Conservation (phyloP, 2,113 vertebrate species). For the Paraplagusia blochii region DNA sequence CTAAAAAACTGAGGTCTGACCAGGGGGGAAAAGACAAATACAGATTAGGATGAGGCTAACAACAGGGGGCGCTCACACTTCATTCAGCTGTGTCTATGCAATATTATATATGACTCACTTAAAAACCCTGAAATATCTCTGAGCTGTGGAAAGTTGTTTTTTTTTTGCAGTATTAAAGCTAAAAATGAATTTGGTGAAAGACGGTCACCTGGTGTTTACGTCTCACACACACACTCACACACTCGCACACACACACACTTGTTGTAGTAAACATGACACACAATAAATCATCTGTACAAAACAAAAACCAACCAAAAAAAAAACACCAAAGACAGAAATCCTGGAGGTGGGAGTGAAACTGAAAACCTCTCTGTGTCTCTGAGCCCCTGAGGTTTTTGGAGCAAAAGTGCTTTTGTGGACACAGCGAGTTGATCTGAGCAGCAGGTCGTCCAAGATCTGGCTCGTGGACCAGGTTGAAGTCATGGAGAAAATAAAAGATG, state of each 20-base stretch:
- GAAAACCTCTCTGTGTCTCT: constrained; percentile 54
- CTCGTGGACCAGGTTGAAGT: no score
- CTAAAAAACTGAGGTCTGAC: no score
- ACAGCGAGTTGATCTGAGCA: constrained; percentile 2
- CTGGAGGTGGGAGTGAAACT: constrained; percentile 42
- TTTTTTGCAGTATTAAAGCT: no score
- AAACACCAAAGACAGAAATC: constrained; percentile 10
- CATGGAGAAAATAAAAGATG: no score
- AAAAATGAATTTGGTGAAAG: no score
- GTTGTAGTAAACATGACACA: constrained; percentile 48
- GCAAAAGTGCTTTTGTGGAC: constrained; percentile 63
- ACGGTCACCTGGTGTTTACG: background rate
- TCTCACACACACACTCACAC: no score
- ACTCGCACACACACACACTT: constrained; percentile 8
- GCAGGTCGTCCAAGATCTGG: no score
- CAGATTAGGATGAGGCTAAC: background rate
- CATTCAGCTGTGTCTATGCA: background rate
- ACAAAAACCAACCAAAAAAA: constrained; percentile 51
- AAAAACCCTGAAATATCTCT: no score
- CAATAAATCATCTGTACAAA: constrained; percentile 54
- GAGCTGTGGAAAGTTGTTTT: no score
- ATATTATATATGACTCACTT: no score
- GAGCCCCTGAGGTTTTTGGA: constrained; percentile 61
- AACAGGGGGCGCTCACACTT: background rate
- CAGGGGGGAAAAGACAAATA: no score